Percentiles rank a stretch among this genome's conserved stretches.
Conservation (phyloP, 1,140 invertebrate genomes). For the Nasonia giraulti region DNA sequence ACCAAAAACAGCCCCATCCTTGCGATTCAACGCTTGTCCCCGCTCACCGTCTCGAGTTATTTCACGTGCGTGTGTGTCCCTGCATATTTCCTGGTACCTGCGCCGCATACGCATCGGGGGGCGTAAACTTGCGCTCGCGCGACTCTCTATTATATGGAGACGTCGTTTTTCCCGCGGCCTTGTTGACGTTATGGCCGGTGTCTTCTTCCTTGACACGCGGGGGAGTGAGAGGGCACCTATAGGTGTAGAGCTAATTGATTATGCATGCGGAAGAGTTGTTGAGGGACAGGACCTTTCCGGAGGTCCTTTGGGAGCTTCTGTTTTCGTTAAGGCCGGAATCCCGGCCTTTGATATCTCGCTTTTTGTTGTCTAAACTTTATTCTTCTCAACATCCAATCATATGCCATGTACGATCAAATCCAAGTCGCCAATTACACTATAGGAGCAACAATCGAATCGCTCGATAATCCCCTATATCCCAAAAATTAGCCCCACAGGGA, state of each 20-base stretch:
- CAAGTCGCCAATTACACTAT: too few species aligned
- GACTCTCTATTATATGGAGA: too few species aligned
- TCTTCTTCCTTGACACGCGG: neutral
- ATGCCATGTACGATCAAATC: too few species aligned
- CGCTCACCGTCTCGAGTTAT: neutral
- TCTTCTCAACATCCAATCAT: too few species aligned
- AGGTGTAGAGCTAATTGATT: neutral
- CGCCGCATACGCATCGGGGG: neutral
- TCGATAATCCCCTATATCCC: too few species aligned
- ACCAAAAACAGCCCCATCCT: neutral
- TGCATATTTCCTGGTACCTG: neutral
- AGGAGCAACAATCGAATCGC: too few species aligned
- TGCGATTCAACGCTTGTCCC: too few species aligned
- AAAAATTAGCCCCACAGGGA: neutral
- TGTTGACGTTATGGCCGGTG: too few species aligned
- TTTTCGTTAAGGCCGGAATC: neutral
- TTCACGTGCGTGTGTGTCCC: neutral
- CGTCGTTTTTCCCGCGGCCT: too few species aligned
- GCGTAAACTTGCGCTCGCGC: constrained; percentile 2
- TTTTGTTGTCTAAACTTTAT: too few species aligned
- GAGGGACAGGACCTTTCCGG: neutral
- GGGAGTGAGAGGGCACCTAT: neutral
- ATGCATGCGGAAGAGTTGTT: neutral
- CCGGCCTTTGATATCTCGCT: neutral
- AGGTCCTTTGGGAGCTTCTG: neutral